Evolutionary conservation across 2,888 invertebrate species (phyloP).

Genomic region (Leptinotarsa tumamoca): DNA sequence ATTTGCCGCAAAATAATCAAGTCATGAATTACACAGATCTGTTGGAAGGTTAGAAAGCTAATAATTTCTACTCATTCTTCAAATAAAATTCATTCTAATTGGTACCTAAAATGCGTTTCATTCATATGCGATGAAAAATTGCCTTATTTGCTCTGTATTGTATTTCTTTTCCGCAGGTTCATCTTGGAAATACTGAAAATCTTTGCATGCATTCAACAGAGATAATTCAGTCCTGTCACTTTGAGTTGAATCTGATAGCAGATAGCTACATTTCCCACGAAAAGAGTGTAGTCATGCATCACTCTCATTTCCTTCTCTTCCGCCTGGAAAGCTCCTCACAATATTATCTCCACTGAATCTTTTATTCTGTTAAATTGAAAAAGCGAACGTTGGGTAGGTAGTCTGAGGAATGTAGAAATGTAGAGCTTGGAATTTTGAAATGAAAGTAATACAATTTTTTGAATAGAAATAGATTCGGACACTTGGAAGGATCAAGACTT

Average conservation of each 20-base stretch:
- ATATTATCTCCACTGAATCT: conserved; percentile 18
- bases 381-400: conserved; percentile 14
- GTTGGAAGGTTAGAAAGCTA: no score
- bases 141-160: neutral
- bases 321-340: conserved; percentile 14
- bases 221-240: conserved; percentile 22
- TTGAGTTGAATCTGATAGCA: conserved; percentile 16
- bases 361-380: conserved; percentile 21
- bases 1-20: no score
- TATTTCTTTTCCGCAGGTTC: neutral
- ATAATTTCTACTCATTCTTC: no score
- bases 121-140: neutral
- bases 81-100: no score
- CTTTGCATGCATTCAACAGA: neutral
- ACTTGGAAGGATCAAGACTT: no score
- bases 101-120: no score
- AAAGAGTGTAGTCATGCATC: conserved; percentile 20
- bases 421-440: neutral
- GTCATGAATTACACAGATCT: no score
- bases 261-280: conserved; percentile 19
- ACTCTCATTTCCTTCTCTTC: conserved; percentile 21
- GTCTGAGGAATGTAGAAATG: neutral
- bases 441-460: neutral
- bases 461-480: no score
- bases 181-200: neutral